Evolutionary conservation across 2,113 vertebrate species (phyloP).

Genomic region (Corydoras maculifer): DNA sequence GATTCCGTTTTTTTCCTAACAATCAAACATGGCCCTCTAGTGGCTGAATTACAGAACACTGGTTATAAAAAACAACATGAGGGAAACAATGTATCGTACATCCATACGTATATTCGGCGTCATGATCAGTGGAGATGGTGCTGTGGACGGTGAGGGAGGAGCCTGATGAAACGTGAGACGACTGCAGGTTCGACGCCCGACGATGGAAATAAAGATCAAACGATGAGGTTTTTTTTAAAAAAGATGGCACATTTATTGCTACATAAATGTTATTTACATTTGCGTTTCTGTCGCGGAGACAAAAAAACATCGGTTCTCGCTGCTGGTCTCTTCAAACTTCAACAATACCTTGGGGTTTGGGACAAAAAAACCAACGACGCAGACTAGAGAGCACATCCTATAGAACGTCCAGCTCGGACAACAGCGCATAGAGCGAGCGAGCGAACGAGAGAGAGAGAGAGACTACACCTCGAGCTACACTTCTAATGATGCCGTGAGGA

Average conservation of each 20-base stretch:
- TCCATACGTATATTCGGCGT: no score
- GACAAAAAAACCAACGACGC: slow-evolving; percentile 72
- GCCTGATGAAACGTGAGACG: no score
- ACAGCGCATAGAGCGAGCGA: slow-evolving; percentile 58
- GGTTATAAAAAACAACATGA: no score
- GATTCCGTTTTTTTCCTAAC: no score
- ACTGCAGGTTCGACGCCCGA: no score
- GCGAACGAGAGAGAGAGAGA: slow-evolving; percentile 1
- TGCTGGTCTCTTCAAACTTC: slow-evolving; percentile 59
- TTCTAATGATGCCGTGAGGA: slow-evolving; percentile 81
- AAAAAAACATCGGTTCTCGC: slow-evolving; percentile 80
- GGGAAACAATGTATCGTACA: no score
- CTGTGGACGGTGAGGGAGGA: no score
- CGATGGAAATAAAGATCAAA: no score
- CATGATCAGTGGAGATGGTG: no score
- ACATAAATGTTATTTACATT: slow-evolving; percentile 99
- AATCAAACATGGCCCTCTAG: no score
- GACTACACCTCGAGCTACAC: slow-evolving; percentile 83
- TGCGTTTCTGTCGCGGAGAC: slow-evolving; percentile 93
- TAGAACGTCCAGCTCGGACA: slow-evolving; percentile 80
- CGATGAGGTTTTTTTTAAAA: slow-evolving; percentile 71
- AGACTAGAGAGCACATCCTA: slow-evolving; percentile 81
- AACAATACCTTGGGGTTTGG: slow-evolving; percentile 36
- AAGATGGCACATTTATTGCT: slow-evolving; percentile 99
- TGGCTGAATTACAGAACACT: no score